phyloP scores from a whole-genome alignment of 2,888 invertebrate species.

The Ectemnius continuus region DNA sequence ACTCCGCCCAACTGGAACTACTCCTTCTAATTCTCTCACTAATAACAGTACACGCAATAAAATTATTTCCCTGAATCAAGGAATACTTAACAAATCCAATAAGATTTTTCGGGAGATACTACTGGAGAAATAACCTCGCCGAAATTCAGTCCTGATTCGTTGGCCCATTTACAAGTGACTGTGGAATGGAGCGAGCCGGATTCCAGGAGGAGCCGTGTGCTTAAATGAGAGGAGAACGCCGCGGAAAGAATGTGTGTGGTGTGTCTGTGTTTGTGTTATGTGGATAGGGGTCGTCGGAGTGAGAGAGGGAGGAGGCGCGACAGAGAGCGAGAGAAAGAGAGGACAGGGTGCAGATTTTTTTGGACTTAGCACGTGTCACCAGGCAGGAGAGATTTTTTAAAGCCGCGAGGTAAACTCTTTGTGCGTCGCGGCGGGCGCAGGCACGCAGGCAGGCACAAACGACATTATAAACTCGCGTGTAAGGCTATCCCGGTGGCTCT shows the following conservation, averaged over 20 bases:
- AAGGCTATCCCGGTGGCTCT: constrained; percentile 62
- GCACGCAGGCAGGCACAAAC: constrained; percentile 53
- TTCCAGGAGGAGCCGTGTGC: no score
- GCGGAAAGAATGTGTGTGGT: no score
- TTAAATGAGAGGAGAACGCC: no score
- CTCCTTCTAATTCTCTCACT: not conserved
- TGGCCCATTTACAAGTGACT: no score
- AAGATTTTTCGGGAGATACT: no score
- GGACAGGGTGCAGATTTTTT: constrained; percentile 33
- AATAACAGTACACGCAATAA: not conserved
- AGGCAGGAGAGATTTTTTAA: constrained; percentile 33
- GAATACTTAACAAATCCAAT: no score
- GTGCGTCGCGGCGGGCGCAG: constrained; percentile 52
- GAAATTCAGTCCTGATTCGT: no score
- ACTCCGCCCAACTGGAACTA: not conserved
- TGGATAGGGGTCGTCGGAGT: no score
- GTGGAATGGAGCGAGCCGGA: no score
- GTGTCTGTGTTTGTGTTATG: no score
- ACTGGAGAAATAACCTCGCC: no score
- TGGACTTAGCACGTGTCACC: constrained; percentile 32
- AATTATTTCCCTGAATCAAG: not conserved
- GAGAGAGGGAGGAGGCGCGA: not conserved
- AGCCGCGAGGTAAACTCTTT: constrained; percentile 59
- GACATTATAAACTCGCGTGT: constrained; percentile 60
- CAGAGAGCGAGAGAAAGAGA: not conserved